These are phyloP conservation scores for Cydia fagiglandana DNA, from an alignment of 1,140 invertebrate species.

Conservation along the genomic window DNA sequence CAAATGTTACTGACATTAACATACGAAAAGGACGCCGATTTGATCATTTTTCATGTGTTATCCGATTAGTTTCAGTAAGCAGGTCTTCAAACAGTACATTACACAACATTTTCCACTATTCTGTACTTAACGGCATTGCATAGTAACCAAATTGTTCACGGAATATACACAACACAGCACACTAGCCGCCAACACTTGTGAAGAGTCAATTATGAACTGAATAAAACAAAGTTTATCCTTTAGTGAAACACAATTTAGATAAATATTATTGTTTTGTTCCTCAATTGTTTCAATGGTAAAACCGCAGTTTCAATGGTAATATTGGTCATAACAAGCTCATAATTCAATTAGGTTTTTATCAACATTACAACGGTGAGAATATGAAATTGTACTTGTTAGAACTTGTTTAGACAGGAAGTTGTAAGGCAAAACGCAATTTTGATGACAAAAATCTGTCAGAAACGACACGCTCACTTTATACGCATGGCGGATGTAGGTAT, in stretches of 20 bases:
- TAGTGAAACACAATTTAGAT: constrained; percentile 27
- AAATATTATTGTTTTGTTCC: constrained; percentile 32
- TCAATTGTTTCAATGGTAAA: neutral
- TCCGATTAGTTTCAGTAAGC: neutral
- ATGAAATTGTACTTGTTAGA: too few relatives aligned
- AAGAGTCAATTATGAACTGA: neutral
- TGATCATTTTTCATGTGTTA: neutral
- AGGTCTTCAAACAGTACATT: too few relatives aligned
- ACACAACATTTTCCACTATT: too few relatives aligned
- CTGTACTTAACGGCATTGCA: neutral
- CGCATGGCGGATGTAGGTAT: too few relatives aligned
- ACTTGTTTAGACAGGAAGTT: too few relatives aligned
- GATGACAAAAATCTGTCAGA: too few relatives aligned
- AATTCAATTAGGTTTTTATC: too few relatives aligned
- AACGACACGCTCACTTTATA: too few relatives aligned
- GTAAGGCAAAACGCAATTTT: too few relatives aligned
- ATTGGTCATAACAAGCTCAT: too few relatives aligned
- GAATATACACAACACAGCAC: neutral
- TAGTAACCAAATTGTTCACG: neutral
- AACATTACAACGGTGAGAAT: too few relatives aligned
- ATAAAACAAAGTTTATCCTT: constrained; percentile 19
- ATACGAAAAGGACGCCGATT: neutral
- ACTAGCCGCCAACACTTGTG: neutral
- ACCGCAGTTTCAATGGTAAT: neutral
- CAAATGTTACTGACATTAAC: neutral